These are phyloP conservation scores for Echinops telfairi DNA, from an alignment of 2,113 vertebrate genomes.

Conservation along the genomic window DNA sequence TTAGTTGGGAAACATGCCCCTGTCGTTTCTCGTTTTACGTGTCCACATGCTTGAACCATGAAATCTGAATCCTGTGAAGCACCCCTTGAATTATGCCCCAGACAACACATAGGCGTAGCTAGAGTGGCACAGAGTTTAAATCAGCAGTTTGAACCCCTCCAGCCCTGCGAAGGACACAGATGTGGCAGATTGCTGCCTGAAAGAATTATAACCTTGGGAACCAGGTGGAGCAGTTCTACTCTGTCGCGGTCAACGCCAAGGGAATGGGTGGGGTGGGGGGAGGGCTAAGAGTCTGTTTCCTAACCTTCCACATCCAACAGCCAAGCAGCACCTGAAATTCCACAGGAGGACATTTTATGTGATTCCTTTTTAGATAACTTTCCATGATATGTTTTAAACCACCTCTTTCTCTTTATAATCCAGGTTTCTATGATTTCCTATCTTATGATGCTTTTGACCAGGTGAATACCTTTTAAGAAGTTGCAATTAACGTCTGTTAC, in stretches of 20 bases:
- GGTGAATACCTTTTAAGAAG: conserved; percentile 58
- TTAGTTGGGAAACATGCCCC: conserved; percentile 48
- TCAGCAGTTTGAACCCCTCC: neutral
- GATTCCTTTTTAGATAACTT: conserved; percentile 34
- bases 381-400: conserved; percentile 67
- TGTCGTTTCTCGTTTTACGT: conserved; percentile 73
- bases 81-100: conserved; percentile 70
- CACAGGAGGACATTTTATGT: conserved; percentile 41
- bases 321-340: conserved; percentile 8
- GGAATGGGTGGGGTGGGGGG: neutral
- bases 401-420: conserved; percentile 55
- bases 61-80: conserved; percentile 79
- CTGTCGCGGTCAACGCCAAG: neutral
- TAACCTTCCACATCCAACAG: conserved; percentile 61
- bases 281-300: conserved; percentile 60
- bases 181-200: neutral
- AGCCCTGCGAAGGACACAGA: neutral
- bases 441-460: conserved; percentile 14
- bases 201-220: neutral
- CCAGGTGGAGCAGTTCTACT: neutral
- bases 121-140: neutral
- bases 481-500: neutral
- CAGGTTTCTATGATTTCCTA: conserved; percentile 53
- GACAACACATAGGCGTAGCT: conserved; percentile 49
- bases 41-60: conserved; percentile 69